A percentile compares a stretch with the other conserved stretches of the same genome.
Conservation (phyloP, 2,797 vertebrate genomes). For the Perodicticus potto region DNA sequence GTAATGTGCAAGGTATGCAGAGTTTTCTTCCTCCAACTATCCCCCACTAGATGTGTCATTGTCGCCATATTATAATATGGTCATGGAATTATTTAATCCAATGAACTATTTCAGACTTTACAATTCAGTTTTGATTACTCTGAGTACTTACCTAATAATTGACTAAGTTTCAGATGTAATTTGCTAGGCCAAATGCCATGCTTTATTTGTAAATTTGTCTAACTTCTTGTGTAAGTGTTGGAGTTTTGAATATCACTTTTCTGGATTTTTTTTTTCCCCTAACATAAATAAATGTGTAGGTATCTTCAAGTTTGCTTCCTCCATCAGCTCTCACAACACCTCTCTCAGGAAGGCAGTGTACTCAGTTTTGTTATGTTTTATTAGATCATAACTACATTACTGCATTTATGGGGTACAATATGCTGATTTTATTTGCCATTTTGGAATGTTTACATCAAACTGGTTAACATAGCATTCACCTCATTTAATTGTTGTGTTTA, state of each 20-base stretch:
- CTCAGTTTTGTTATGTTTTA: neutral
- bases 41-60: neutral
- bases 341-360: neutral
- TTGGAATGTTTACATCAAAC: no score
- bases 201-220: neutral
- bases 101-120: neutral
- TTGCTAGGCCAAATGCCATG: neutral
- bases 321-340: neutral
- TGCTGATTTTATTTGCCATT: no score
- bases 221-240: neutral
- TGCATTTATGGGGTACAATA: no score
- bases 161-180: neutral
- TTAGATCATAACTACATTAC: no score
- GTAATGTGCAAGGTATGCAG: neutral
- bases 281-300: neutral
- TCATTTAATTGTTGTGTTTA: no score
- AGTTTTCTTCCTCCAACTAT: neutral
- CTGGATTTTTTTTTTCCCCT: neutral
- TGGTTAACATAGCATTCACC: no score
- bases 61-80: neutral
- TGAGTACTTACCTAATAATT: neutral
- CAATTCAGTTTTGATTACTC: neutral
- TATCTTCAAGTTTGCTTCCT: neutral
- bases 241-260: slow-evolving; percentile 15
- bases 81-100: neutral